Conservation (phyloP, 2,888 invertebrate genomes). For the Dioctria rufipes region DNA sequence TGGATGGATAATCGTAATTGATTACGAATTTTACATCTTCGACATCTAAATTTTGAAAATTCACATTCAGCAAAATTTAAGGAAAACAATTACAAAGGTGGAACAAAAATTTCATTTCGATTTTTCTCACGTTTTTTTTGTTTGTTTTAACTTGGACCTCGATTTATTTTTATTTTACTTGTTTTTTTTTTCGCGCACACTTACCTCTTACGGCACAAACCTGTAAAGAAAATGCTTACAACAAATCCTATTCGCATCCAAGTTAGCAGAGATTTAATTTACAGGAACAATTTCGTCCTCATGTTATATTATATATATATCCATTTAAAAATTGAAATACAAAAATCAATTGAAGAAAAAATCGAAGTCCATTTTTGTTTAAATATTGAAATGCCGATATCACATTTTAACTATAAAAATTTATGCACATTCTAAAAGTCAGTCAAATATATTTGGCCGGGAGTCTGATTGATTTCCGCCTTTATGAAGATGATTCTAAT, state of each 20-base stretch:
- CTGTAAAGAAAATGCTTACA: slow-evolving; percentile 39
- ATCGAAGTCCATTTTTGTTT: slow-evolving; percentile 72
- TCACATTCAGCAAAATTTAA: slow-evolving; percentile 30
- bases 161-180: slow-evolving; percentile 59
- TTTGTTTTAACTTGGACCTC: slow-evolving; percentile 70
- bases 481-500: background rate
- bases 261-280: slow-evolving; percentile 31
- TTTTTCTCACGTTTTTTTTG: slow-evolving; percentile 53
- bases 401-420: slow-evolving; percentile 29
- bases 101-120: slow-evolving; percentile 69
- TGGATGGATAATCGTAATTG: slow-evolving; percentile 98
- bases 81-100: slow-evolving; percentile 19
- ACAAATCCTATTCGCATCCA: slow-evolving; percentile 24
- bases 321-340: slow-evolving; percentile 31
- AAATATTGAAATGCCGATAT: slow-evolving; percentile 59
- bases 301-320: background rate
- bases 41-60: slow-evolving; percentile 81
- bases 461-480: slow-evolving; percentile 62
- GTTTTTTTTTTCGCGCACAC: background rate
- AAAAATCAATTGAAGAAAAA: slow-evolving; percentile 61
- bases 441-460: slow-evolving; percentile 71
- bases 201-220: slow-evolving; percentile 31
- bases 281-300: slow-evolving; percentile 37
- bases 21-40: slow-evolving; percentile 99
- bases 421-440: slow-evolving; percentile 62